Evolutionary conservation across 2,888 invertebrate genomes (phyloP).

Genomic region (Ornithoptera priamus): DNA sequence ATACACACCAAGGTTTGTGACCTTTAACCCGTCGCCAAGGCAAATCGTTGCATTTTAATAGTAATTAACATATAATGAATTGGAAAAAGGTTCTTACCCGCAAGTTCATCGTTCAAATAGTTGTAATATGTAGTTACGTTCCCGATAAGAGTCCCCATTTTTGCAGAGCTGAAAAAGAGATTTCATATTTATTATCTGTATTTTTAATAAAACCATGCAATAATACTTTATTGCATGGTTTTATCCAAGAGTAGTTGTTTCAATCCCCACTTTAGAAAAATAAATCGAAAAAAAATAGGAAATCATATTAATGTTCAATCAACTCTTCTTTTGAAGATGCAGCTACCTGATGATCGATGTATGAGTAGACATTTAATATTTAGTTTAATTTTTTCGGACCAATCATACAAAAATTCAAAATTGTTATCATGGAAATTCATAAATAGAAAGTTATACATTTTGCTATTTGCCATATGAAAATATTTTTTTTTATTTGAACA

Average conservation of each 20-base stretch:
- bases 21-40: slow-evolving; percentile 14
- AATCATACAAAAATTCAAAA: too few species aligned
- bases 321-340: neutral
- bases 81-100: slow-evolving; percentile 48
- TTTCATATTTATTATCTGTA: neutral
- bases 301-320: neutral
- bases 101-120: slow-evolving; percentile 65
- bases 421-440: too few species aligned
- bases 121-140: slow-evolving; percentile 64
- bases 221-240: too few species aligned
- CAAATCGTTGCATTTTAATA: slow-evolving; percentile 22
- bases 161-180: slow-evolving; percentile 23
- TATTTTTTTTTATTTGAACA: too few species aligned
- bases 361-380: too few species aligned
- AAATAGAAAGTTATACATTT: too few species aligned
- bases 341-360: too few species aligned
- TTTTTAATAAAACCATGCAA: neutral
- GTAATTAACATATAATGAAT: slow-evolving; percentile 27
- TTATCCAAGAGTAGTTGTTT: neutral
- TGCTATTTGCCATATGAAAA: too few species aligned
- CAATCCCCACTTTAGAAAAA: neutral
- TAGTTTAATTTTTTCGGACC: too few species aligned
- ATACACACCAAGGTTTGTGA: neutral
- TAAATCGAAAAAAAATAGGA: neutral
- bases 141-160: slow-evolving; percentile 61